phyloP scores from a whole-genome alignment of 1,140 invertebrate genomes.

The Brachionus manjavacas region DNA sequence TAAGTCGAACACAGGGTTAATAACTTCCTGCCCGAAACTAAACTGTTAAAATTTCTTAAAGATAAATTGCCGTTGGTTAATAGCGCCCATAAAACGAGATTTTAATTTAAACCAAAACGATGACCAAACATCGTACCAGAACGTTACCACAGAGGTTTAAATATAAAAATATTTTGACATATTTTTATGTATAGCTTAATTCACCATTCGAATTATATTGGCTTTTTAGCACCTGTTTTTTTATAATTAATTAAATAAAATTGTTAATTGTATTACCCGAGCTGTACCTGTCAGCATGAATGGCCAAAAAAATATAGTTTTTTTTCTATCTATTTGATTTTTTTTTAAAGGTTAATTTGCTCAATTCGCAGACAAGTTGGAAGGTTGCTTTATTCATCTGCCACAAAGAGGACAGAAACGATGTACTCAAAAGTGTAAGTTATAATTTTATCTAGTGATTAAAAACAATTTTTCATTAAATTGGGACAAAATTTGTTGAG shows the following conservation, averaged over 20 bases:
- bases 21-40: neutral
- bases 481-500: neutral
- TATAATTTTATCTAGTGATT: neutral
- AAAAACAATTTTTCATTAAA: neutral
- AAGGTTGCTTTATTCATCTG: constrained; percentile 37
- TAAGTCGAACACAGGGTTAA: neutral
- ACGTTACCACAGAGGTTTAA: constrained; percentile 9
- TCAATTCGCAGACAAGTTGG: constrained; percentile 42
- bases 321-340: neutral
- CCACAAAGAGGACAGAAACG: constrained; percentile 5
- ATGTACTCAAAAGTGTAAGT: constrained; percentile 56
- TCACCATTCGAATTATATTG: neutral
- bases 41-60: neutral
- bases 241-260: neutral
- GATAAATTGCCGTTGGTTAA: constrained; percentile 42
- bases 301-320: neutral
- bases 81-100: constrained; percentile 30
- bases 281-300: neutral
- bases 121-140: neutral
- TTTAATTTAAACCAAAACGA: constrained; percentile 31
- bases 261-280: neutral
- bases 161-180: constrained; percentile 31
- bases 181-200: constrained; percentile 23
- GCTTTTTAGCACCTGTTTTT: neutral
- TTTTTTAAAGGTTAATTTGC: constrained; percentile 20